Evolutionary conservation across 1,140 invertebrate species (phyloP).

Genomic region (Drosophila pectinifera): DNA sequence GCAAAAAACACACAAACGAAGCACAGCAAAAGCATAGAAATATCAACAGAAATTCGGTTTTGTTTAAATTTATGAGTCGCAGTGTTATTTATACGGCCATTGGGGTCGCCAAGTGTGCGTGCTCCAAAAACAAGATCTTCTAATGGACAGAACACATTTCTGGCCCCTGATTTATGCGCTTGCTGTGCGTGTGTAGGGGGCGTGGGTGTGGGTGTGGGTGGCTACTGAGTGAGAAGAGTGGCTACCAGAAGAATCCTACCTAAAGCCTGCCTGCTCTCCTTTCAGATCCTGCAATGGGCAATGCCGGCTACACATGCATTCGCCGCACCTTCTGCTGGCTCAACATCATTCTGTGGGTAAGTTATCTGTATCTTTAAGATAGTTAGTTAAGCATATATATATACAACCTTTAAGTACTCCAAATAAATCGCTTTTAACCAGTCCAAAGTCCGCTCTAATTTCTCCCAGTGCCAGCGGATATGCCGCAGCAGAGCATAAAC

Average conservation of each 20-base stretch:
- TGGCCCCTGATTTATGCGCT: slow-evolving; percentile 58
- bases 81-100: slow-evolving; percentile 59
- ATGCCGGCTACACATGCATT: slow-evolving; percentile 91
- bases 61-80: slow-evolving; percentile 67
- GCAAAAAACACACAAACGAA: slow-evolving; percentile 9
- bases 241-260: not conserved
- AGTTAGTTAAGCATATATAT: too few relatives aligned
- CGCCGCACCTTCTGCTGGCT: slow-evolving; percentile 91
- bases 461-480: slow-evolving; percentile 37
- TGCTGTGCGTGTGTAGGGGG: slow-evolving; percentile 14
- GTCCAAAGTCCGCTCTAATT: too few relatives aligned
- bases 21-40: slow-evolving; percentile 3
- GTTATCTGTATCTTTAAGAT: too few relatives aligned
- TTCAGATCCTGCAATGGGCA: slow-evolving; percentile 86
- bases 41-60: slow-evolving; percentile 34
- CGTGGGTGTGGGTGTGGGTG: too few relatives aligned
- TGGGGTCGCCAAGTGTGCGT: slow-evolving; percentile 9
- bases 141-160: slow-evolving; percentile 66
- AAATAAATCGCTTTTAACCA: too few relatives aligned
- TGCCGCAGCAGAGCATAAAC: slow-evolving; percentile 37
- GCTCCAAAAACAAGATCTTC: slow-evolving; percentile 39
- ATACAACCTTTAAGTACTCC: too few relatives aligned
- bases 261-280: too few relatives aligned
- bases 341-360: slow-evolving; percentile 92
- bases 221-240: too few relatives aligned